These are phyloP conservation scores for Anodontia alba DNA, from an alignment of 2,888 invertebrate genomes.

Conservation along the genomic window DNA sequence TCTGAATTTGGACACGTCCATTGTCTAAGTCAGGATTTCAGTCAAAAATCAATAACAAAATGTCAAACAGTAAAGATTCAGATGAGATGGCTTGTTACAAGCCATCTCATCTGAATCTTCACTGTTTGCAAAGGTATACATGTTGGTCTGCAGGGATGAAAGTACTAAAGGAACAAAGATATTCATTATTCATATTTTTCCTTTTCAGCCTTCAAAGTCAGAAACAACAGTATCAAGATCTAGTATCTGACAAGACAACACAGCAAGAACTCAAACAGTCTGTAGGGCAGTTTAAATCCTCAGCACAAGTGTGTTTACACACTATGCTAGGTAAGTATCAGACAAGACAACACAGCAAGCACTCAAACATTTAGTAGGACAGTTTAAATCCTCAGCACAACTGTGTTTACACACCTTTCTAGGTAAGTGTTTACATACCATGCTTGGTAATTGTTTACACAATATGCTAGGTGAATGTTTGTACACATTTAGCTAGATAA, in stretches of 20 bases:
- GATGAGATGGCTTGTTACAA: too few relatives aligned
- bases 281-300: conserved; percentile 69
- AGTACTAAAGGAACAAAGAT: too few relatives aligned
- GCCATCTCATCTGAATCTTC: too few relatives aligned
- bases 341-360: conserved; percentile 68
- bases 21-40: too few relatives aligned
- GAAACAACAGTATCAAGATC: conserved; percentile 59
- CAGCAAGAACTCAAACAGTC: conserved; percentile 68
- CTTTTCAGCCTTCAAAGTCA: conserved; percentile 28
- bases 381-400: conserved; percentile 68
- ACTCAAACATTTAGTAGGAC: conserved; percentile 67
- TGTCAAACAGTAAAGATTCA: too few relatives aligned
- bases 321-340: conserved; percentile 71
- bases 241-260: conserved; percentile 67
- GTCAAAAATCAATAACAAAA: too few relatives aligned
- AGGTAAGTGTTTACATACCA: conserved; percentile 71
- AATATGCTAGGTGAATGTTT: conserved; percentile 67
- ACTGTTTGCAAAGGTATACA: too few relatives aligned
- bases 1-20: too few relatives aligned
- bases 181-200: too few relatives aligned
- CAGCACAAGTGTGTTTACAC: conserved; percentile 63
- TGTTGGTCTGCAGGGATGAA: too few relatives aligned
- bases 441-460: neutral
- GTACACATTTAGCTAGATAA: conserved; percentile 1
- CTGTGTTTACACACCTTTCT: conserved; percentile 66